A percentile compares a stretch with the other conserved stretches of the same genome.
Conservation (phyloP, 2,113 vertebrate genomes). For the Proterorhinus semilunaris region DNA sequence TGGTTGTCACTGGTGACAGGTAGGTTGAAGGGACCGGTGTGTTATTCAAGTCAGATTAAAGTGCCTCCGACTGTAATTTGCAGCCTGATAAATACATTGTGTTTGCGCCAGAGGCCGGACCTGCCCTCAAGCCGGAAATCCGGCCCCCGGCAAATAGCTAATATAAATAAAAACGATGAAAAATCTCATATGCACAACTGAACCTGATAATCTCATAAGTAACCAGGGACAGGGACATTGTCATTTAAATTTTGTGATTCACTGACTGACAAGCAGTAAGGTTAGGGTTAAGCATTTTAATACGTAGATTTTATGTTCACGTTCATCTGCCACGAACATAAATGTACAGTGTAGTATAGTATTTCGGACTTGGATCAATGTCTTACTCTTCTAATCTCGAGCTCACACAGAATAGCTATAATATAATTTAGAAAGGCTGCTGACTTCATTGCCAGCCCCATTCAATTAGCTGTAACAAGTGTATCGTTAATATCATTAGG, state of each 20-base stretch:
- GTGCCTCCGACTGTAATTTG: no score
- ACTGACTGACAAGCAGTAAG: no score
- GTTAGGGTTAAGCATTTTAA: no score
- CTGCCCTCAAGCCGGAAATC: no score
- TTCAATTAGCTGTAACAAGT: slow-evolving; percentile 39
- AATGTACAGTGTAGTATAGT: slow-evolving; percentile 16
- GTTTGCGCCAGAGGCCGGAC: no score
- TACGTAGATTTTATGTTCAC: not conserved
- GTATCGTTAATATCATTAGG: slow-evolving; percentile 29
- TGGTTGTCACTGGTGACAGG: no score
- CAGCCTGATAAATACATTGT: no score
- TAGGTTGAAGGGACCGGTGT: no score
- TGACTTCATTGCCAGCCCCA: slow-evolving; percentile 31
- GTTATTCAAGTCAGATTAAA: no score
- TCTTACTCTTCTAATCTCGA: slow-evolving; percentile 25
- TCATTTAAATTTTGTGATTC: not conserved
- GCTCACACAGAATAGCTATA: slow-evolving; percentile 21
- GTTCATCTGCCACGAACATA: not conserved
- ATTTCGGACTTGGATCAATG: slow-evolving; percentile 27
- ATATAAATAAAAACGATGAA: no score
- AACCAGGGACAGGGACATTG: not conserved
- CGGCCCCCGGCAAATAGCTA: no score
- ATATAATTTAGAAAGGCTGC: slow-evolving; percentile 21
- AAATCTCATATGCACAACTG: not conserved
- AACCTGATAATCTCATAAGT: not conserved